These are phyloP conservation scores for Lasioglossum albipes DNA, from an alignment of 1,140 invertebrate species.

Conservation along the genomic window DNA sequence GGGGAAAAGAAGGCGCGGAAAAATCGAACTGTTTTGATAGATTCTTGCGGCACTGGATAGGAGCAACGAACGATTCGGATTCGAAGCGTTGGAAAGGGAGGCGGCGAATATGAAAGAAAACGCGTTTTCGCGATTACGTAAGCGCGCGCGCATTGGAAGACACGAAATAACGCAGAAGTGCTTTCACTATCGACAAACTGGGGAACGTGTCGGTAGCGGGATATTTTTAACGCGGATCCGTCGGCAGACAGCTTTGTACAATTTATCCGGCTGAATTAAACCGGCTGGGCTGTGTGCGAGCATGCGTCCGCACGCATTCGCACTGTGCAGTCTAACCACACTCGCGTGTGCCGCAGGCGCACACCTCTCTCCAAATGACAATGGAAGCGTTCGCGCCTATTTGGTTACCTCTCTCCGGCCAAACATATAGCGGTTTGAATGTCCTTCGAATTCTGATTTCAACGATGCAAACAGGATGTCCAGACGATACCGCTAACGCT, in stretches of 20 bases:
- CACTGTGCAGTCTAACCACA: background rate
- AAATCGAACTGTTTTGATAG: too few species aligned
- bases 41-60: too few species aligned
- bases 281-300: conserved; percentile 7
- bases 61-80: background rate
- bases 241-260: conserved; percentile 34
- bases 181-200: conserved; percentile 47
- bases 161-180: conserved; percentile 25
- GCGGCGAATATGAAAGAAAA: background rate
- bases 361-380: background rate
- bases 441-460: conserved; percentile 44
- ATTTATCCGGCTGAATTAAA: conserved; percentile 40
- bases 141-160: conserved; percentile 14
- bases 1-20: too few species aligned
- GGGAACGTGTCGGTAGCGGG: conserved; percentile 15
- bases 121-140: background rate
- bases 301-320: background rate
- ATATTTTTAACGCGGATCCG: conserved; percentile 36
- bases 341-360: background rate
- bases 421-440: conserved; percentile 25
- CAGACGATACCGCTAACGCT: conserved; percentile 46
- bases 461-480: conserved; percentile 51
- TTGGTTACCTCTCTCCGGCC: background rate
- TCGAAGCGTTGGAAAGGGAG: background rate
- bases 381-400: conserved; percentile 20